Percentiles rank a stretch among this genome's conserved stretches.
Evolutionary conservation across 2,888 invertebrate species (phyloP).

Genomic region (Drosophila rubida): DNA sequence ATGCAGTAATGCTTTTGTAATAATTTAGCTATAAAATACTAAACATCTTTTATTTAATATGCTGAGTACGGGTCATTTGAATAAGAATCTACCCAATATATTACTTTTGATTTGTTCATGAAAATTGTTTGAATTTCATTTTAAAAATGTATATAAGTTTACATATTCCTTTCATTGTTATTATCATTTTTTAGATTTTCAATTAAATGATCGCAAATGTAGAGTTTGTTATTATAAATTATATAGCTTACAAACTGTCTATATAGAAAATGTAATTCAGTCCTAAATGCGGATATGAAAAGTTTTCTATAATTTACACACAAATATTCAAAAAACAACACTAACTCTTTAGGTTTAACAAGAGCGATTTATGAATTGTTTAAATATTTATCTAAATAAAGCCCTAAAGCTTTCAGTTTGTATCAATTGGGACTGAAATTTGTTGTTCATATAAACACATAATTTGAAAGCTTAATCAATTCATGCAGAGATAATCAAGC

Average conservation of each 20-base stretch:
- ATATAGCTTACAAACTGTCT: slow-evolving; percentile 34
- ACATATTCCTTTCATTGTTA: slow-evolving; percentile 9
- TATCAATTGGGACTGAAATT: background rate
- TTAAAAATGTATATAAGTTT: background rate
- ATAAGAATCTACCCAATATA: background rate
- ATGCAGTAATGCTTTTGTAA: background rate
- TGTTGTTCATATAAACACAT: too few relatives aligned
- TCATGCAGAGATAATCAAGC: too few relatives aligned
- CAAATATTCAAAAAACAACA: background rate
- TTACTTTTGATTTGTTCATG: background rate
- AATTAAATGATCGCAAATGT: background rate
- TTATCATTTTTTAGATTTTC: slow-evolving; percentile 16
- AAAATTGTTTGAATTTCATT: background rate
- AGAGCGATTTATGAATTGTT: background rate
- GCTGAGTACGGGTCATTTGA: background rate
- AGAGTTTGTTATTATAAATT: background rate
- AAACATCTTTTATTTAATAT: background rate
- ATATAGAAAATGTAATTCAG: slow-evolving; percentile 65
- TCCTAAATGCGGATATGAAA: slow-evolving; percentile 79
- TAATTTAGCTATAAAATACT: background rate
- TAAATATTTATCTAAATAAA: background rate
- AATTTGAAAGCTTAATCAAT: too few relatives aligned
- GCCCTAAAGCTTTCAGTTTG: background rate
- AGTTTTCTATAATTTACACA: slow-evolving; percentile 32
- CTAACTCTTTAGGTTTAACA: slow-evolving; percentile 1